These are phyloP conservation scores for Myrmophylax atrothorax DNA, from an alignment of 2,113 vertebrate genomes.

Conservation along the genomic window DNA sequence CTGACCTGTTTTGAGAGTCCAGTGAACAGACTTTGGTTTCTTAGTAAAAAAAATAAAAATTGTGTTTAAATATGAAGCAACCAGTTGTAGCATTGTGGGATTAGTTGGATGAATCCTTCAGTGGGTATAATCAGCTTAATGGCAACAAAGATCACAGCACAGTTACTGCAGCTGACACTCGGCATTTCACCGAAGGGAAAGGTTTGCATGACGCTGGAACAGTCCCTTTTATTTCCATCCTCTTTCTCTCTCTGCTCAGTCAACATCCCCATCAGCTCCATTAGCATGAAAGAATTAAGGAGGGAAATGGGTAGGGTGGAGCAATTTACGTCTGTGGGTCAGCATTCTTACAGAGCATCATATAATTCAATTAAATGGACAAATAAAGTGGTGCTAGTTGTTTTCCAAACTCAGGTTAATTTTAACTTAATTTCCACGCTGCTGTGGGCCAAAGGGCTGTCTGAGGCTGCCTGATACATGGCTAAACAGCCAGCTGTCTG, in stretches of 20 bases:
- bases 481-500: conserved; percentile 16
- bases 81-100: conserved; percentile 34
- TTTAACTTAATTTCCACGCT: conserved; percentile 67
- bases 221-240: background rate
- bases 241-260: background rate
- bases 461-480: conserved; percentile 30
- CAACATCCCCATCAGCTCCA: conserved; percentile 57
- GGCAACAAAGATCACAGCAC: conserved; percentile 64
- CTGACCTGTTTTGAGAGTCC: background rate
- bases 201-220: background rate
- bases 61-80: conserved; percentile 38
- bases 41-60: background rate
- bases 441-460: conserved; percentile 47
- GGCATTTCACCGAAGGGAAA: background rate
- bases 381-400: conserved; percentile 72
- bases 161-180: conserved; percentile 47
- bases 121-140: conserved; percentile 67
- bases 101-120: conserved; percentile 58
- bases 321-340: conserved; percentile 67
- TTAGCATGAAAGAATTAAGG: conserved; percentile 66
- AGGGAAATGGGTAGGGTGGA: conserved; percentile 53
- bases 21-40: background rate
- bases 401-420: conserved; percentile 74
- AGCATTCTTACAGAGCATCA: conserved; percentile 49
- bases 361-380: conserved; percentile 77